phyloP scores from a whole-genome alignment of 2,113 vertebrate genomes.

The Varanus salvator region DNA sequence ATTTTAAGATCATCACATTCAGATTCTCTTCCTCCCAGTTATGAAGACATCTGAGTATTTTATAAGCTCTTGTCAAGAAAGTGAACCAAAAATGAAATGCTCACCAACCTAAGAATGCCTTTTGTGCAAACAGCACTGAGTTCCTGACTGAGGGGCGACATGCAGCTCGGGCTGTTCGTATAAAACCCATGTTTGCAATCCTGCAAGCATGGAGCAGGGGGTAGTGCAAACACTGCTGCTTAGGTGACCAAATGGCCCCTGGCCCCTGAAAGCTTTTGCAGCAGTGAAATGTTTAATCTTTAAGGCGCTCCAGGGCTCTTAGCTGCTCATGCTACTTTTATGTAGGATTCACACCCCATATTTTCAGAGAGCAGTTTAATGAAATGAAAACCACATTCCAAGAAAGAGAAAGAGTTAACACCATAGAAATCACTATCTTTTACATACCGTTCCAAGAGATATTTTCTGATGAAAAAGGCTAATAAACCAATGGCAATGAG shows the following conservation, averaged over 20 bases:
- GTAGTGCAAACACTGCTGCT: neutral
- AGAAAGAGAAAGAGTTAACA: slow-evolving; percentile 57
- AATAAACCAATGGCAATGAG: slow-evolving; percentile 75
- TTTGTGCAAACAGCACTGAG: neutral
- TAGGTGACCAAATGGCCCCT: slow-evolving; percentile 10
- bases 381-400: slow-evolving; percentile 39
- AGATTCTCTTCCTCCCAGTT: no score
- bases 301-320: neutral
- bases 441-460: slow-evolving; percentile 66
- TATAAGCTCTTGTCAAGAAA: no score
- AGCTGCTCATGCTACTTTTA: neutral
- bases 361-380: slow-evolving; percentile 40
- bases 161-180: neutral
- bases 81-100: no score
- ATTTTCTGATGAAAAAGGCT: slow-evolving; percentile 69
- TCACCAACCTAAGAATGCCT: neutral
- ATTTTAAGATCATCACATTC: no score
- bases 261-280: neutral
- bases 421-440: slow-evolving; percentile 58
- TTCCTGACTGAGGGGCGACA: neutral
- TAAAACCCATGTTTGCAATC: neutral
- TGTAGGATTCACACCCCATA: neutral
- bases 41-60: no score
- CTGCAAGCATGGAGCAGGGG: neutral
- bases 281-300: neutral